Evolutionary conservation across 2,888 invertebrate species (phyloP).

Genomic region (Tachina grossa): DNA sequence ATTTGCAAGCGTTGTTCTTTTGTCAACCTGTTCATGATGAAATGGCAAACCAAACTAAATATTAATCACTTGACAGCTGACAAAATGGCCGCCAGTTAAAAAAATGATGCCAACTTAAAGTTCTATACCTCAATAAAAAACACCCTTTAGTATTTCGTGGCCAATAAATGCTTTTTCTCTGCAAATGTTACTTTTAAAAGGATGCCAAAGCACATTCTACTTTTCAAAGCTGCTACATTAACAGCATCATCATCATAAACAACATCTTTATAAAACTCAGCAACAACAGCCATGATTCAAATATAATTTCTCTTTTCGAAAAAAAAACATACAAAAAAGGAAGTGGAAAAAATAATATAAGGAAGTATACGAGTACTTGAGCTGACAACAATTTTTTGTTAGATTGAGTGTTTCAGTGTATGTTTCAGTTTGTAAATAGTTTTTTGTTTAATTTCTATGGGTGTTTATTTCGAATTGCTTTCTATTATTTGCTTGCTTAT

Average conservation of each 20-base stretch:
- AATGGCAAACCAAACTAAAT: too few species aligned
- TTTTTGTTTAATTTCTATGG: not conserved
- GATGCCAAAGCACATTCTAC: not conserved
- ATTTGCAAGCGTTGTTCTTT: too few species aligned
- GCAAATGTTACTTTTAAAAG: conserved; percentile 5
- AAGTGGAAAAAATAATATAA: not conserved
- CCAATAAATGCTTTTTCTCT: conserved; percentile 19
- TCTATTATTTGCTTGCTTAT: too few species aligned
- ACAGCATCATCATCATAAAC: conserved; percentile 1
- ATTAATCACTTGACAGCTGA: too few species aligned
- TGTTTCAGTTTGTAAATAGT: not conserved
- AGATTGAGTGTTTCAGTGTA: not conserved
- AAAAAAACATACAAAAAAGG: not conserved
- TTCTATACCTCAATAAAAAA: too few species aligned
- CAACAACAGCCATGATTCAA: not conserved
- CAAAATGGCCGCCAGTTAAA: too few species aligned
- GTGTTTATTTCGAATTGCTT: not conserved
- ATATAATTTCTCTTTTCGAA: not conserved
- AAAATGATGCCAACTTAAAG: too few species aligned
- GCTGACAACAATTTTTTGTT: conserved; percentile 19
- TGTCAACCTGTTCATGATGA: too few species aligned
- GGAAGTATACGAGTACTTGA: not conserved
- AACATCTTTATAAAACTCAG: not conserved
- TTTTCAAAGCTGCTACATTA: not conserved
- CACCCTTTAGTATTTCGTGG: too few species aligned